Percentiles rank a stretch among this genome's conserved stretches.
Evolutionary conservation across 2,113 vertebrate species (phyloP).

Genomic region (Neolamprologus sp.): DNA sequence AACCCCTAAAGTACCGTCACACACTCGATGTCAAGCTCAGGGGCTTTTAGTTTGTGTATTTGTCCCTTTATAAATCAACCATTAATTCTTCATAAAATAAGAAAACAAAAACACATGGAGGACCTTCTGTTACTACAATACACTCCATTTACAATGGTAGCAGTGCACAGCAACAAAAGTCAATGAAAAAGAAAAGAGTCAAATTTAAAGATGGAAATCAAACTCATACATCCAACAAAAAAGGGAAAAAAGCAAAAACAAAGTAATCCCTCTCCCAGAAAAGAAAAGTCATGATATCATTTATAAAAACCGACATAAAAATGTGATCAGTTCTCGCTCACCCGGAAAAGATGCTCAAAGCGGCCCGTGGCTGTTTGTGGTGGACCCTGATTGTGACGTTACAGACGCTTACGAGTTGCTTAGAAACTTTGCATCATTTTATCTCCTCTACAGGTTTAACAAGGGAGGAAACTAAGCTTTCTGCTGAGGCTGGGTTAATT

Average conservation of each 20-base stretch:
- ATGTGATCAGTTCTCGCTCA: conserved; percentile 45
- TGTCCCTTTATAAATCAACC: conserved; percentile 58
- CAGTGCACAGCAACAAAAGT: conserved; percentile 61
- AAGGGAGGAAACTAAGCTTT: neutral
- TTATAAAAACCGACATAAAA: conserved; percentile 46
- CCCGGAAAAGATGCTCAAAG: conserved; percentile 42
- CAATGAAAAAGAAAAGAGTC: conserved; percentile 10
- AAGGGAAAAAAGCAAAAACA: neutral
- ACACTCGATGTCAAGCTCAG: conserved; percentile 42
- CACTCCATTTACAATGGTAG: conserved; percentile 60
- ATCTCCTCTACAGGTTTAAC: neutral
- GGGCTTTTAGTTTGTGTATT: conserved; percentile 47
- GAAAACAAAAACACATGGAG: neutral
- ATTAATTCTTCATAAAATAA: conserved; percentile 35
- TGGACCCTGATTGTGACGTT: conserved; percentile 46
- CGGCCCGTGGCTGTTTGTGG: conserved; percentile 47
- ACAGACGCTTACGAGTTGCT: neutral
- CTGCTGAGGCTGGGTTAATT: neutral
- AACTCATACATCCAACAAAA: conserved; percentile 33
- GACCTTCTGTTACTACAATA: conserved; percentile 42
- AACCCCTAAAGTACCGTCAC: conserved; percentile 50
- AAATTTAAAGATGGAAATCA: neutral
- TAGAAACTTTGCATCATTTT: conserved; percentile 7
- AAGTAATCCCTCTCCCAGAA: conserved; percentile 43
- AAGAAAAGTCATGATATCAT: conserved; percentile 44